phyloP scores from a whole-genome alignment of 2,797 vertebrate species.

The Argyrosomus regius region DNA sequence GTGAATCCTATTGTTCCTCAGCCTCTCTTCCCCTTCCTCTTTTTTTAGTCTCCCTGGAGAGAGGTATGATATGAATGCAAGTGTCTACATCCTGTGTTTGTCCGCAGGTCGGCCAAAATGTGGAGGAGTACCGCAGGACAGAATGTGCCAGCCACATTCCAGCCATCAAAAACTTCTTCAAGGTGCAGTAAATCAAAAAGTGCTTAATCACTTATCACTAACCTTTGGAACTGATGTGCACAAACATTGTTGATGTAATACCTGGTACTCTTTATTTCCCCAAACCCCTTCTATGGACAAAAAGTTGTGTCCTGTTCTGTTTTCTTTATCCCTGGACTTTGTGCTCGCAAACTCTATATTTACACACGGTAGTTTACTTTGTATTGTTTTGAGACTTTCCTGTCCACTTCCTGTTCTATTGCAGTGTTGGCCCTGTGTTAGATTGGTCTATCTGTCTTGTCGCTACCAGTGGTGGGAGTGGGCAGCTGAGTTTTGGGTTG shows the following conservation, averaged over 20 bases:
- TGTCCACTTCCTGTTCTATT: constrained; percentile 77
- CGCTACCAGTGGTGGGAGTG: constrained; percentile 5
- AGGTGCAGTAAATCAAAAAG: constrained; percentile 73
- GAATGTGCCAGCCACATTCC: constrained; percentile 86
- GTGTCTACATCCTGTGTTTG: constrained; percentile 75
- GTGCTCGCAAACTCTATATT: constrained; percentile 68
- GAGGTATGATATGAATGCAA: constrained; percentile 58
- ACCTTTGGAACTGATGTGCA: neutral
- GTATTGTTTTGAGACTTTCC: constrained; percentile 81
- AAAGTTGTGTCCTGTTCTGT: neutral
- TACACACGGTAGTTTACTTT: constrained; percentile 73
- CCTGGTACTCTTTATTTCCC: constrained; percentile 11
- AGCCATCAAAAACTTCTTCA: constrained; percentile 86
- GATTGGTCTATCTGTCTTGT: constrained; percentile 27
- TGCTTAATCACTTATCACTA: neutral
- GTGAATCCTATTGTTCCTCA: constrained; percentile 41
- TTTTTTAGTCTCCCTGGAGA: constrained; percentile 41
- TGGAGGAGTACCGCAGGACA: constrained; percentile 82
- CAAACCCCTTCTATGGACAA: constrained; percentile 26
- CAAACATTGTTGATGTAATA: constrained; percentile 17
- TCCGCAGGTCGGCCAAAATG: constrained; percentile 84
- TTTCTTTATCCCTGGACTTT: constrained; percentile 27
- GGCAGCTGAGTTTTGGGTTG: constrained; percentile 32
- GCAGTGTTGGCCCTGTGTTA: constrained; percentile 34
- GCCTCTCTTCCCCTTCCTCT: constrained; percentile 18